Conservation (phyloP, 2,888 invertebrate species). For the Chromoteleia sp. region DNA sequence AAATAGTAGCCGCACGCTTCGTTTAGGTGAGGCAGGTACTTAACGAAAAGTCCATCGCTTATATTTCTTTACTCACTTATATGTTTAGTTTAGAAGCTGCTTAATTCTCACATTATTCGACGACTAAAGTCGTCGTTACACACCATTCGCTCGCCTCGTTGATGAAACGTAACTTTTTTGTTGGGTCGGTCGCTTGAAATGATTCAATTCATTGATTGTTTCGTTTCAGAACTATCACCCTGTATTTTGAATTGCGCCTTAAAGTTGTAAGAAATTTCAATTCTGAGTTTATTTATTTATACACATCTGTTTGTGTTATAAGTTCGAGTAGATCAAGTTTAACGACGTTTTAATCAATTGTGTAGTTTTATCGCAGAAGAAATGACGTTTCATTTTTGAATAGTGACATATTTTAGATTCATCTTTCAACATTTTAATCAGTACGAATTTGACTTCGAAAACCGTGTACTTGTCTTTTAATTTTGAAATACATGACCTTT, state of each 20-base stretch:
- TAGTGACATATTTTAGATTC: background rate
- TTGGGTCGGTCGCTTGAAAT: constrained; percentile 10
- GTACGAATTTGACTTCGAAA: no score
- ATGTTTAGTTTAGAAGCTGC: constrained; percentile 80
- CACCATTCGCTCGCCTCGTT: constrained; percentile 73
- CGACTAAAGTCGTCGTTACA: constrained; percentile 70
- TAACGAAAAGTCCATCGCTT: constrained; percentile 78
- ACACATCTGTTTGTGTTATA: no score
- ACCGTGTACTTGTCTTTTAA: no score
- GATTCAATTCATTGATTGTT: constrained; percentile 18
- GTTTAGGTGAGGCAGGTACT: constrained; percentile 81
- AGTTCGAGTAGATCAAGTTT: no score
- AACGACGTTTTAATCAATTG: no score
- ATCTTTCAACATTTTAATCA: no score
- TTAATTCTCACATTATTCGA: constrained; percentile 76
- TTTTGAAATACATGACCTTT: background rate
- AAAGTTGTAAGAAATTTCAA: constrained; percentile 26
- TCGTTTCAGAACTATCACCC: constrained; percentile 19
- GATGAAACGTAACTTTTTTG: constrained; percentile 39
- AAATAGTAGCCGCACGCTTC: constrained; percentile 83
- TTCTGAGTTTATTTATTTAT: constrained; percentile 1
- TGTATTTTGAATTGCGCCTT: constrained; percentile 22
- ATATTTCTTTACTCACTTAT: constrained; percentile 78
- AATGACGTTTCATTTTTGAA: background rate
- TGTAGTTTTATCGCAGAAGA: no score